Conservation (phyloP, 2,888 invertebrate species). For the Argyra leucocephala region DNA sequence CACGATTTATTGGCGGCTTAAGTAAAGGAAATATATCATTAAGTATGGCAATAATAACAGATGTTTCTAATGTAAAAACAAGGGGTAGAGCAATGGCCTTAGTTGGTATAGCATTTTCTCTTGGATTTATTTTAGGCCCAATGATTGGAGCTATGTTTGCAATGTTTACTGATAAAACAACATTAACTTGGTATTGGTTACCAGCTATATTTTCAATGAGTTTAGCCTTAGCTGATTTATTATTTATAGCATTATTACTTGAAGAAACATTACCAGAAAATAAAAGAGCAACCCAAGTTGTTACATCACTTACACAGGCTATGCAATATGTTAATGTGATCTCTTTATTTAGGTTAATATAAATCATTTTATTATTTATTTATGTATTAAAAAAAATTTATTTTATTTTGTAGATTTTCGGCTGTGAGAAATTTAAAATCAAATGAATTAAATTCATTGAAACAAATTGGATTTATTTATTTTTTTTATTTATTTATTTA, state of each 20-base stretch:
- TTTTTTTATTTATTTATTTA: slow-evolving; percentile 90
- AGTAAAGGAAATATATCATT: slow-evolving; percentile 95
- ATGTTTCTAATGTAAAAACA: slow-evolving; percentile 74
- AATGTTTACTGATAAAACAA: slow-evolving; percentile 52
- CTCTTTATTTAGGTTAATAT: slow-evolving; percentile 46
- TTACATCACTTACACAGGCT: slow-evolving; percentile 56
- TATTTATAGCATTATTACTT: slow-evolving; percentile 62
- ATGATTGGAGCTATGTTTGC: slow-evolving; percentile 87
- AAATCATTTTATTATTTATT: slow-evolving; percentile 29
- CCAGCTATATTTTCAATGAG: slow-evolving; percentile 70
- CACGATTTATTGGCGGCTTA: slow-evolving; percentile 86
- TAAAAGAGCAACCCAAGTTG: slow-evolving; percentile 59
- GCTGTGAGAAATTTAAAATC: slow-evolving; percentile 56
- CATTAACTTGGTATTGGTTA: slow-evolving; percentile 64
- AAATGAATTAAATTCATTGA: slow-evolving; percentile 56
- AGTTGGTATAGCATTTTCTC: slow-evolving; percentile 91
- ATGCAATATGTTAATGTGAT: slow-evolving; percentile 56
- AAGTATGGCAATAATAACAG: slow-evolving; percentile 89
- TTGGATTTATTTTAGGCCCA: slow-evolving; percentile 95
- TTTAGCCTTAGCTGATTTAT: slow-evolving; percentile 66
- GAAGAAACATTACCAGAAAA: slow-evolving; percentile 74
- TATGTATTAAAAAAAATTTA: slow-evolving; percentile 45
- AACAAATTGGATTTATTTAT: slow-evolving; percentile 63
- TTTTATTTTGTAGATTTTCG: slow-evolving; percentile 52
- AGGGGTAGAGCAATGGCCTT: slow-evolving; percentile 95